Evolutionary conservation across 2,113 vertebrate genomes (phyloP), one percentile per base, ranked within the genome.

Genomic region (Asarcornis scutulata): DNA sequence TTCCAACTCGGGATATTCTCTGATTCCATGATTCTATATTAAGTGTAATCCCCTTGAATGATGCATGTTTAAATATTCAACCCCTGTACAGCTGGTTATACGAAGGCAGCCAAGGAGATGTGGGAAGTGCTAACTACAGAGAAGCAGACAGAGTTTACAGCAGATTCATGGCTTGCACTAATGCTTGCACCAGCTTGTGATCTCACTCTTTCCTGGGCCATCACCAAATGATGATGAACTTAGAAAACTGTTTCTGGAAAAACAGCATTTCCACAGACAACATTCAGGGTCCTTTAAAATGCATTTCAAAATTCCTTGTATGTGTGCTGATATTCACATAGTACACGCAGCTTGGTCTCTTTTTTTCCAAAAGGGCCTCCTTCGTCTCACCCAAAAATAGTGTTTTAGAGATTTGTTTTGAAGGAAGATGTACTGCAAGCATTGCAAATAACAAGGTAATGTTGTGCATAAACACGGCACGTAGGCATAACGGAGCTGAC

Each of bases 1-100:
- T 40, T 40, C 40, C 40, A 40, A 40, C 40, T 40, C 40, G 40
- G 40, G 40, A 13, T 40, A 40, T 40, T 40, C 40, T 40, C 5
- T 40, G 40, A 40, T 40, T 40, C 40, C 40, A 40, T 40, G 40
- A 40, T 40, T 40, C 40, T 40, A 40, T 40, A 68, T 73, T 32
- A 72, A 50, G 48, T 7, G 11, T 9, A 73, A 50, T 50, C 34
- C 58, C 91, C 53, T 27, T 1, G 4, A 82, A 13, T 2, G 27
- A 55, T 5, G 22, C 11, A 23, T 2, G 17, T 18, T 29, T 76
- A 44, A 80, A 58, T 3, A 55, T 16, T 22, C 73, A 84, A 46
- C 1, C 2, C 29, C 50, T 31, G 0, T 6, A 17, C 6, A 40
- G 38, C 0, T 50, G 50, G 4, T 25, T 87, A 44, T 36, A 55